Conservation (phyloP, 37 sponge, comb jelly and placozoan species). For the Haliclona indistincta region DNA sequence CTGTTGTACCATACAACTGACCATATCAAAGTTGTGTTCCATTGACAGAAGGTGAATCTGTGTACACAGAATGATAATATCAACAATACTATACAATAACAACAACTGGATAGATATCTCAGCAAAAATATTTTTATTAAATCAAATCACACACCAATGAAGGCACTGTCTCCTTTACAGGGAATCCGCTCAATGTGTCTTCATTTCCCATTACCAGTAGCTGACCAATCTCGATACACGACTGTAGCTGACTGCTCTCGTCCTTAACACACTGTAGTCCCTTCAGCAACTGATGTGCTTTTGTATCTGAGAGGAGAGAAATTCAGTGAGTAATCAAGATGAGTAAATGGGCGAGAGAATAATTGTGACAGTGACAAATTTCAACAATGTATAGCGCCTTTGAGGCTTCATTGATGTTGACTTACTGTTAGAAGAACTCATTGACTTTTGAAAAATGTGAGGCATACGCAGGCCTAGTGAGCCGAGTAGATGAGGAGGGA, state of each 20-base stretch:
- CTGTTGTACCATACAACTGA: constrained; percentile 33
- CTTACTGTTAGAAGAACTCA: constrained; percentile 69
- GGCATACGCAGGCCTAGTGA: constrained; percentile 67
- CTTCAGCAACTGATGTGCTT: constrained; percentile 70
- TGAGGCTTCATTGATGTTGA: neutral
- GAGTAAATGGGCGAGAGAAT: neutral
- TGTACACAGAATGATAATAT: constrained; percentile 1
- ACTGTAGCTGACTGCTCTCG: constrained; percentile 83
- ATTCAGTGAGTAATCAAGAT: neutral
- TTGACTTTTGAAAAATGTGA: constrained; percentile 52
- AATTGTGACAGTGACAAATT: neutral
- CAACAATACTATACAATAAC: neutral
- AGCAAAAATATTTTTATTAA: neutral
- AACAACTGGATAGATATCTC: neutral
- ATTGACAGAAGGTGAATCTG: constrained; percentile 71
- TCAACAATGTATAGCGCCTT: too few species aligned
- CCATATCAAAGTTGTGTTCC: constrained; percentile 96
- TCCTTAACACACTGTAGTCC: constrained; percentile 69
- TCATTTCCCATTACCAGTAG: constrained; percentile 97
- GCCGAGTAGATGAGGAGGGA: constrained; percentile 70
- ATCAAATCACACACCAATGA: constrained; percentile 63
- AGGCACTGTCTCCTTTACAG: constrained; percentile 89
- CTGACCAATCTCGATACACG: constrained; percentile 86
- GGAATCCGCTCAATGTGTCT: constrained; percentile 94
- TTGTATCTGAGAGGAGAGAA: constrained; percentile 32